A percentile compares a stretch with the other conserved stretches of the same genome.
These are phyloP conservation scores for Catalaphyllia jardinei DNA, from an alignment of 64 coral and sea anemone species.

Conservation along the genomic window DNA sequence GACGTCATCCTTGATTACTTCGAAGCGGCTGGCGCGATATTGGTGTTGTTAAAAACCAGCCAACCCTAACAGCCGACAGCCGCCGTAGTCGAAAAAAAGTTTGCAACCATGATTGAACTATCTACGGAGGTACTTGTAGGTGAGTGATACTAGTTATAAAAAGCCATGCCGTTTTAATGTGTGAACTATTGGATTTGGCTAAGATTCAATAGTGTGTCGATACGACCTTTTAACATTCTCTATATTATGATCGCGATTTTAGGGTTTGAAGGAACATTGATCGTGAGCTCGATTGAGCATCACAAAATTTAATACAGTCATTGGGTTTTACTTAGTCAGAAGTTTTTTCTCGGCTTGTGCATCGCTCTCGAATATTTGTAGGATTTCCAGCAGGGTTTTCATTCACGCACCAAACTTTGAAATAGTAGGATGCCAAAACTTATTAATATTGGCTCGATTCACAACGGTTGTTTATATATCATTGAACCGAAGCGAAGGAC, in stretches of 20 bases:
- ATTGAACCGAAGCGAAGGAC: slow-evolving; percentile 1
- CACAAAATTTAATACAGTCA: not conserved
- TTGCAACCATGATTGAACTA: slow-evolving; percentile 6
- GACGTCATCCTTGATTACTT: not conserved
- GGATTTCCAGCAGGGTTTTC: slow-evolving; percentile 1
- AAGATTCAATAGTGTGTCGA: no score
- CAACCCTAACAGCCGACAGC: not conserved
- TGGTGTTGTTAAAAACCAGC: not conserved
- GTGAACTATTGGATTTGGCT: not conserved
- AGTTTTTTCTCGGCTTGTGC: not conserved
- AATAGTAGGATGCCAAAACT: not conserved
- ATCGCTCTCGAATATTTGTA: not conserved
- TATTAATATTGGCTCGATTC: not conserved
- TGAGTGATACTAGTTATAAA: not conserved
- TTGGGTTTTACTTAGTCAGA: not conserved
- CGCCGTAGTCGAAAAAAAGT: not conserved
- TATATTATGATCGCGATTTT: no score
- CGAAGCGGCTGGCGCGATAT: not conserved
- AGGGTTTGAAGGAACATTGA: no score
- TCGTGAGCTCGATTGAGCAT: not conserved
- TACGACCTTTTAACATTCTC: no score
- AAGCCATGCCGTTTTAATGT: not conserved
- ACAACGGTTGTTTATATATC: not conserved
- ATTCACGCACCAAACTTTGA: not conserved
- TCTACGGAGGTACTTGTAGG: not conserved